A percentile compares a stretch with the other conserved stretches of the same genome.
Evolutionary conservation across 2,888 invertebrate species (phyloP).

Genomic region (Stratiomys singularior): DNA sequence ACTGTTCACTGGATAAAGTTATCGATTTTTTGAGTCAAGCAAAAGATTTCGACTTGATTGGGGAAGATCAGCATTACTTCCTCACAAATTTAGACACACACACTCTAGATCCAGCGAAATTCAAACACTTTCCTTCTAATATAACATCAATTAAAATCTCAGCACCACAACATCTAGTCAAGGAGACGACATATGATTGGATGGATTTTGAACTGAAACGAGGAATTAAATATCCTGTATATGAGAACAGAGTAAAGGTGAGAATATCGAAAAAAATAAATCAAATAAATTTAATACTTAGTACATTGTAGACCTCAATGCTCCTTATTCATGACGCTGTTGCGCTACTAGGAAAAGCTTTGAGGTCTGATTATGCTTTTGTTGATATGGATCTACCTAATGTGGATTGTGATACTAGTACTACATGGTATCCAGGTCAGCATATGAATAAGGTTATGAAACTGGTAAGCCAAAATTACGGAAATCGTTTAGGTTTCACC

Average conservation of each 20-base stretch:
- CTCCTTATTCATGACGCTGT: slow-evolving; percentile 75
- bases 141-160: slow-evolving; percentile 76
- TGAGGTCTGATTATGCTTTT: slow-evolving; percentile 60
- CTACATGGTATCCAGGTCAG: slow-evolving; percentile 68
- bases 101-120: slow-evolving; percentile 70
- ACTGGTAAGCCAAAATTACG: slow-evolving; percentile 54
- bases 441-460: slow-evolving; percentile 72
- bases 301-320: slow-evolving; percentile 68
- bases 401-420: slow-evolving; percentile 57
- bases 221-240: slow-evolving; percentile 14
- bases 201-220: slow-evolving; percentile 55
- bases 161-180: slow-evolving; percentile 66
- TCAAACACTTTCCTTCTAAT: slow-evolving; percentile 72
- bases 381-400: slow-evolving; percentile 46
- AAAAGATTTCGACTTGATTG: slow-evolving; percentile 59
- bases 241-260: slow-evolving; percentile 40
- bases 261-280: neutral
- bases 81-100: slow-evolving; percentile 71
- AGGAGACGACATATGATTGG: slow-evolving; percentile 67
- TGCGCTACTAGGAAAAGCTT: slow-evolving; percentile 69
- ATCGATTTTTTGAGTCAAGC: slow-evolving; percentile 75
- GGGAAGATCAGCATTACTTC: slow-evolving; percentile 66
- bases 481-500: neutral
- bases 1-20: slow-evolving; percentile 74
- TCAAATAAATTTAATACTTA: neutral